These are phyloP conservation scores for Malurus leucopterus DNA, from an alignment of 2,797 vertebrate genomes.

Conservation along the genomic window DNA sequence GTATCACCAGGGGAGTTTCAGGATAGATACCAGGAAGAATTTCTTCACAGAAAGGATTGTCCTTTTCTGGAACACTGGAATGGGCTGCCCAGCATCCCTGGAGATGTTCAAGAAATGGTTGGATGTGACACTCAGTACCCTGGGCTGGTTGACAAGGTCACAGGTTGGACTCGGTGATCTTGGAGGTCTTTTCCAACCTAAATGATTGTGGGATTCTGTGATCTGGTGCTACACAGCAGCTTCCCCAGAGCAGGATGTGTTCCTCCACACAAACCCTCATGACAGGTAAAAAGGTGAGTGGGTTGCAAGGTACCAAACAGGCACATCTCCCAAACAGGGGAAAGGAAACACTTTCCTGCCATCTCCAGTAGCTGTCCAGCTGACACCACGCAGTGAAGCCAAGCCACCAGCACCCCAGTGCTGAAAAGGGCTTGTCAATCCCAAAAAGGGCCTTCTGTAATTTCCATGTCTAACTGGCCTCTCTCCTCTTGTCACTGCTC, in stretches of 20 bases:
- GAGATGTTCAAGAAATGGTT: rapidly evolving
- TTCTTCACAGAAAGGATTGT: not conserved
- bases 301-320: not conserved
- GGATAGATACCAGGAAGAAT: not conserved
- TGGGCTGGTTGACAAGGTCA: too few relatives aligned
- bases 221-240: not conserved
- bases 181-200: not conserved
- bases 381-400: not conserved
- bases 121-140: too few relatives aligned
- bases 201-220: not conserved
- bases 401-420: not conserved
- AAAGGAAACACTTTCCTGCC: not conserved
- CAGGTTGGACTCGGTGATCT: rapidly evolving
- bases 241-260: not conserved
- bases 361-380: not conserved
- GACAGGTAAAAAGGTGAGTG: not conserved
- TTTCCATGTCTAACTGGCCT: not conserved
- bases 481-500: not conserved
- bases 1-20: not conserved
- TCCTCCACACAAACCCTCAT: not conserved
- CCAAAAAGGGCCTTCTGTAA: not conserved
- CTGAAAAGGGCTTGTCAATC: not conserved
- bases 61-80: not conserved
- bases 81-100: not conserved
- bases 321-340: too few relatives aligned